A percentile compares a stretch with the other conserved stretches of the same genome.
Evolutionary conservation across 2,113 vertebrate species (phyloP).

Genomic region (Nycticebus coucang): DNA sequence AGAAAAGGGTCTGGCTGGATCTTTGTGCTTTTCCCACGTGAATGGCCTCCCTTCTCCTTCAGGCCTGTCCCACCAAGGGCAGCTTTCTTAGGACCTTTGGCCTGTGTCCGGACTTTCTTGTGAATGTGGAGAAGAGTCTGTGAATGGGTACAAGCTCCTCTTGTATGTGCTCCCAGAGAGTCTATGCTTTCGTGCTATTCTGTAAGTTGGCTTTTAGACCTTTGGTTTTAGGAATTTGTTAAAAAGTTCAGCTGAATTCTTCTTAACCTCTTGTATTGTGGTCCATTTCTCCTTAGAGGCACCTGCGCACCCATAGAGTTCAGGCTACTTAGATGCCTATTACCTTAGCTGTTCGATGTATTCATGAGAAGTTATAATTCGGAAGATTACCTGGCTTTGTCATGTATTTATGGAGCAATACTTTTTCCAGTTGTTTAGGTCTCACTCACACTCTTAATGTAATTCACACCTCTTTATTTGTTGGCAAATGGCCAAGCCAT

Average conservation of each 20-base stretch:
- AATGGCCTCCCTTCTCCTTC: background rate
- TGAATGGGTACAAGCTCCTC: background rate
- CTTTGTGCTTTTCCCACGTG: background rate
- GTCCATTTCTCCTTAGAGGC: background rate
- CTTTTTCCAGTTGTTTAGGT: background rate
- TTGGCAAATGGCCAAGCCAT: background rate
- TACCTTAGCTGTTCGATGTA: background rate
- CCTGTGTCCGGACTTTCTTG: background rate
- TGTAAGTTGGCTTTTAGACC: background rate
- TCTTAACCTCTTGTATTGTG: background rate
- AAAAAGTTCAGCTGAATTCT: constrained; percentile 7
- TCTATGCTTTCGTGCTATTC: background rate
- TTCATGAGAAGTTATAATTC: constrained; percentile 34
- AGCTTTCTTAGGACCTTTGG: background rate
- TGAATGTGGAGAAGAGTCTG: background rate
- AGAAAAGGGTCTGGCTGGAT: background rate
- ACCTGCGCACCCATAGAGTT: background rate
- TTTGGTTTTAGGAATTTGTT: constrained; percentile 16
- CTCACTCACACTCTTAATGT: background rate
- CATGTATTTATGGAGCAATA: constrained; percentile 5
- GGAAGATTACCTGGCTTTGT: background rate
- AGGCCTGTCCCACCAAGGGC: background rate
- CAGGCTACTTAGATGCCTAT: background rate
- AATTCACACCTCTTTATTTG: background rate
- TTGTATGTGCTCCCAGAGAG: background rate